Percentiles rank a stretch among this genome's conserved stretches.
These are phyloP conservation scores for Andrena marginata DNA, from an alignment of 2,888 invertebrate species.

Conservation along the genomic window DNA sequence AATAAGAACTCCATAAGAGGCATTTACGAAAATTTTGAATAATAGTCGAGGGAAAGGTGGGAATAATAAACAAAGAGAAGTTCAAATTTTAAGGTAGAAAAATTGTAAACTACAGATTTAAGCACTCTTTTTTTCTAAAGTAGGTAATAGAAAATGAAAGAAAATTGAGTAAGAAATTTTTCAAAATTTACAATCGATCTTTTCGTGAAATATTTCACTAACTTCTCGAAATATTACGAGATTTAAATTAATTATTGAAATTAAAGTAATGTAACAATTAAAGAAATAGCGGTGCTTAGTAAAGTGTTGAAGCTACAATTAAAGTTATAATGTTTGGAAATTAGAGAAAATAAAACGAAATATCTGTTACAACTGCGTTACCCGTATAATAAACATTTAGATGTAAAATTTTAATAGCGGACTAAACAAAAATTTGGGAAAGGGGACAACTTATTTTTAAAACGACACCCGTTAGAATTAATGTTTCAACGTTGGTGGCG, in stretches of 20 bases:
- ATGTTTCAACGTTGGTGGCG: constrained; percentile 76
- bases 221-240: neutral
- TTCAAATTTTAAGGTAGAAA: neutral
- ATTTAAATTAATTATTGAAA: neutral
- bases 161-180: neutral
- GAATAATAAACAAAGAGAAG: neutral
- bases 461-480: constrained; percentile 79
- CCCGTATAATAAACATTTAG: too few species aligned
- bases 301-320: neutral
- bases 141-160: neutral
- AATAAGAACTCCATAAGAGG: too few species aligned
- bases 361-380: neutral
- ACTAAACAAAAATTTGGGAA: neutral
- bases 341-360: too few species aligned
- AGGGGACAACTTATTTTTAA: constrained; percentile 65
- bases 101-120: too few species aligned
- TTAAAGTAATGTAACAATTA: neutral
- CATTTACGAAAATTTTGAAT: neutral
- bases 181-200: too few species aligned
- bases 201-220: too few species aligned
- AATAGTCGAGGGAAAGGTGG: neutral
- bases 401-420: neutral
- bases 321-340: too few species aligned
- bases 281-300: neutral
- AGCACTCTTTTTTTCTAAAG: too few species aligned